phyloP scores from a whole-genome alignment of 2,113 vertebrate genomes.

The Hyaena hyaena region DNA sequence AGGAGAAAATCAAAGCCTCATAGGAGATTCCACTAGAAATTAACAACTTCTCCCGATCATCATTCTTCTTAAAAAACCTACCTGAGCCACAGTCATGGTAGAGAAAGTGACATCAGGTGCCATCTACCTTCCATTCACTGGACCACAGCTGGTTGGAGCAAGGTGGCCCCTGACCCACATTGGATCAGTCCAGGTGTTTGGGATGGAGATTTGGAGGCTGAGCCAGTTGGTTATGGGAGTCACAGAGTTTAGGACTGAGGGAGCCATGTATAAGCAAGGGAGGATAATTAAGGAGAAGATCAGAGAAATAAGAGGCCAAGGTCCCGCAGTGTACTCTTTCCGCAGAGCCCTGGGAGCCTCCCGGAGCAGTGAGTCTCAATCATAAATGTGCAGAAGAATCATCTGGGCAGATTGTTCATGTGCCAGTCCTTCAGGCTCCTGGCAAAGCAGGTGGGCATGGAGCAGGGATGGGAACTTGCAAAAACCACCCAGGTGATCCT shows the following conservation, averaged over 20 bases:
- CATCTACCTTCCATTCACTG: neutral
- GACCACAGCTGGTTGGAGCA: neutral
- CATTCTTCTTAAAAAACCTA: neutral
- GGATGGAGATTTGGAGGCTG: neutral
- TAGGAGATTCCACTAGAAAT: neutral
- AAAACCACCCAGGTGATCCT: neutral
- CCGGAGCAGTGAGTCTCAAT: neutral
- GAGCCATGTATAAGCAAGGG: neutral
- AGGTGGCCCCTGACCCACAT: neutral
- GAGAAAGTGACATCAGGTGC: neutral
- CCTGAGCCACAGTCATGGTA: neutral
- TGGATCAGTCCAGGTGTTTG: neutral
- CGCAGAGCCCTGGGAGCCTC: neutral
- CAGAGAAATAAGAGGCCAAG: neutral
- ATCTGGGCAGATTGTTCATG: neutral
- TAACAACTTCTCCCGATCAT: neutral
- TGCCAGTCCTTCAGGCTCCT: neutral
- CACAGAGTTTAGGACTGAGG: neutral
- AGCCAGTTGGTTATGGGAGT: neutral
- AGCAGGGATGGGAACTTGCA: neutral
- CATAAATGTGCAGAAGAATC: neutral
- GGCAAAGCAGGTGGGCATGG: neutral
- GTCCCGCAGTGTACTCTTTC: neutral
- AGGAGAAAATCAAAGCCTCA: neutral
- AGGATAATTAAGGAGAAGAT: neutral